Conservation (phyloP, 2,797 vertebrate genomes). For the Helicolenus hilgendorfi region DNA sequence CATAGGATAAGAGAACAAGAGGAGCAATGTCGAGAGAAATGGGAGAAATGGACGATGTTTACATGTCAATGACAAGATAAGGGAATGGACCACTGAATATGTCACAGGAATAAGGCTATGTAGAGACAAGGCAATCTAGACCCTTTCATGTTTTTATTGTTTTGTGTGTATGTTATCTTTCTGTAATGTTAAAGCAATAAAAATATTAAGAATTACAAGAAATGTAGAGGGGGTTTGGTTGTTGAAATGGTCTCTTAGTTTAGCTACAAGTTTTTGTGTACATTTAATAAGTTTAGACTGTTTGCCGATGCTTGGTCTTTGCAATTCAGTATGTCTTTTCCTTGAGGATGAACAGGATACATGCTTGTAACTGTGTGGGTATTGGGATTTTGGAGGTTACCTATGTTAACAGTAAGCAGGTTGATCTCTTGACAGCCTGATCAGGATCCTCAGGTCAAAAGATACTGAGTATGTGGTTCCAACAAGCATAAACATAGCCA, state of each 20-base stretch:
- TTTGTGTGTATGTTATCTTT: no score
- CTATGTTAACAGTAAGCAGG: background rate
- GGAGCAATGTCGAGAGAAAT: no score
- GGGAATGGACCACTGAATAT: no score
- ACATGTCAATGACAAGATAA: no score
- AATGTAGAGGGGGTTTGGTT: accelerated
- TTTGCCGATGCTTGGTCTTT: background rate
- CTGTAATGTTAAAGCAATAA: no score
- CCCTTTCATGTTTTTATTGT: no score
- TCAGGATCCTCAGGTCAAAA: background rate
- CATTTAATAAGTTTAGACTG: background rate
- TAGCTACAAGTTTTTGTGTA: background rate
- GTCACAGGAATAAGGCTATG: no score
- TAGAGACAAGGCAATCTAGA: no score
- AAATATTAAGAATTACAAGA: no score
- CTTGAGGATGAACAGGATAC: background rate
- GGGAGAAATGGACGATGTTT: no score
- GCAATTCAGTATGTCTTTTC: background rate
- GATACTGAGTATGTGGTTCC: background rate
- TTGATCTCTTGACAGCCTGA: background rate
- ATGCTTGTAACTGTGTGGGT: background rate
- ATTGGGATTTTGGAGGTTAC: background rate
- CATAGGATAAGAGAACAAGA: no score
- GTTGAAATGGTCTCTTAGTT: background rate
- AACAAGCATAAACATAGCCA: background rate